Percentiles rank a stretch among this genome's conserved stretches.
These are phyloP conservation scores for Caerostris darwini DNA, from an alignment of 1,140 invertebrate species.

Conservation along the genomic window DNA sequence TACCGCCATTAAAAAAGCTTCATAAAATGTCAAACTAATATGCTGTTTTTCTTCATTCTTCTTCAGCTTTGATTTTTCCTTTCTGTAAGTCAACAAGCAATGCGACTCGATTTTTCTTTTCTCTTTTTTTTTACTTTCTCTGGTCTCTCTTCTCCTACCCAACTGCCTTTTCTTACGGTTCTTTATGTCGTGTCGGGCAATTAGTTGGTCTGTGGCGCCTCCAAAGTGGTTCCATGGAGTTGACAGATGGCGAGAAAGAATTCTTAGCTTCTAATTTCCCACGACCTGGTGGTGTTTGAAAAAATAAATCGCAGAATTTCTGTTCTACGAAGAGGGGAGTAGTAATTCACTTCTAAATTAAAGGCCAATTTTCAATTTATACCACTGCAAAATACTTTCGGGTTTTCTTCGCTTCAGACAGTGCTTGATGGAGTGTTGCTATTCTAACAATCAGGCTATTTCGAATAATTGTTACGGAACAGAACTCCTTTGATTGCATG, in stretches of 20 bases:
- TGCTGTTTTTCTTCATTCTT: not conserved
- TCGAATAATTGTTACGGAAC: not conserved
- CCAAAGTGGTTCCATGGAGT: constrained; percentile 21
- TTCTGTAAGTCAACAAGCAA: constrained; percentile 59
- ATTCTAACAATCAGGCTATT: not conserved
- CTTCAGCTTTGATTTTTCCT: constrained; percentile 53
- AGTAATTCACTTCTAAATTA: constrained; percentile 14
- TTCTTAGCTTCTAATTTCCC: constrained; percentile 62
- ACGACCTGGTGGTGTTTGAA: constrained; percentile 39
- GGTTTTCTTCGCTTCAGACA: not conserved
- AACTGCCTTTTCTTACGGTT: constrained; percentile 63
- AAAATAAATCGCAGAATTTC: not conserved
- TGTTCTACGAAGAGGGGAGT: not conserved
- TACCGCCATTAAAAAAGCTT: constrained; percentile 22
- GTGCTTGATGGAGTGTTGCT: constrained; percentile 22
- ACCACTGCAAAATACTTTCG: not conserved
- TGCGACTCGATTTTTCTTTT: not conserved
- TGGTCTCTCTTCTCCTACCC: not conserved
- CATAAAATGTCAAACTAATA: constrained; percentile 66
- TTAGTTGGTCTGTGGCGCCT: constrained; percentile 61
- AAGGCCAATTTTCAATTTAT: constrained; percentile 52
- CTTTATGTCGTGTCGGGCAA: constrained; percentile 71
- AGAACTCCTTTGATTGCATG: not conserved
- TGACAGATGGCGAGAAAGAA: constrained; percentile 67
- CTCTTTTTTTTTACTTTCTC: not conserved